These are phyloP conservation scores for Psettodes erumei DNA, from an alignment of 2,113 vertebrate species.

Conservation along the genomic window DNA sequence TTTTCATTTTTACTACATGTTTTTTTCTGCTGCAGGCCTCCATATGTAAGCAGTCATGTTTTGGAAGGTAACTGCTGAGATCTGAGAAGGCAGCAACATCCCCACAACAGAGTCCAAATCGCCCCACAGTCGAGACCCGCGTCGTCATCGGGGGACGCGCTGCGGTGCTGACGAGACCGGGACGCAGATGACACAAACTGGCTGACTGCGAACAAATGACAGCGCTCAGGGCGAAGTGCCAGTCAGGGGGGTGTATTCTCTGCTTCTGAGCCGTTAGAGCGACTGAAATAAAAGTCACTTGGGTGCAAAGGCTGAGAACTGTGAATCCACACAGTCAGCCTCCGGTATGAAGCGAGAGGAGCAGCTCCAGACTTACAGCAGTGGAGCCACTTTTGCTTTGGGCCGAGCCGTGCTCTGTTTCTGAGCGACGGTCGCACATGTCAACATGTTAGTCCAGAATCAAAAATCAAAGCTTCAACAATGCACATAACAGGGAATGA, in stretches of 20 bases:
- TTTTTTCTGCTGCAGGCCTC: too few relatives aligned
- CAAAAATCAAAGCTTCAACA: too few relatives aligned
- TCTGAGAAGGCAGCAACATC: not conserved
- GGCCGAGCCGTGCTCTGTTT: slow-evolving; percentile 42
- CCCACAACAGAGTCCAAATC: not conserved
- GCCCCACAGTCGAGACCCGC: not conserved
- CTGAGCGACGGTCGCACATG: slow-evolving; percentile 28
- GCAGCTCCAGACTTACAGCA: slow-evolving; percentile 43
- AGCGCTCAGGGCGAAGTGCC: not conserved
- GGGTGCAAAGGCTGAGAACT: slow-evolving; percentile 23
- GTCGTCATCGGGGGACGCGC: not conserved
- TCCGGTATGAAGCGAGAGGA: slow-evolving; percentile 29
- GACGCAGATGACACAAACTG: not conserved
- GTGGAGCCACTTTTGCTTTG: slow-evolving; percentile 33
- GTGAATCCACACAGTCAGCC: slow-evolving; percentile 28
- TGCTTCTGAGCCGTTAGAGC: not conserved
- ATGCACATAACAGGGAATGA: too few relatives aligned
- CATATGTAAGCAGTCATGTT: too few relatives aligned
- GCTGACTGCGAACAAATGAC: slow-evolving; percentile 19
- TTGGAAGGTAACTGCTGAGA: not conserved
- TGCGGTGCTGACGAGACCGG: not conserved
- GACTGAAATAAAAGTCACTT: slow-evolving; percentile 23
- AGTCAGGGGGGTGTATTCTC: slow-evolving; percentile 10
- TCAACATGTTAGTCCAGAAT: too few relatives aligned
- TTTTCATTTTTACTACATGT: too few relatives aligned